Conservation (phyloP, 2,888 invertebrate genomes). For the Thecophora atra region DNA sequence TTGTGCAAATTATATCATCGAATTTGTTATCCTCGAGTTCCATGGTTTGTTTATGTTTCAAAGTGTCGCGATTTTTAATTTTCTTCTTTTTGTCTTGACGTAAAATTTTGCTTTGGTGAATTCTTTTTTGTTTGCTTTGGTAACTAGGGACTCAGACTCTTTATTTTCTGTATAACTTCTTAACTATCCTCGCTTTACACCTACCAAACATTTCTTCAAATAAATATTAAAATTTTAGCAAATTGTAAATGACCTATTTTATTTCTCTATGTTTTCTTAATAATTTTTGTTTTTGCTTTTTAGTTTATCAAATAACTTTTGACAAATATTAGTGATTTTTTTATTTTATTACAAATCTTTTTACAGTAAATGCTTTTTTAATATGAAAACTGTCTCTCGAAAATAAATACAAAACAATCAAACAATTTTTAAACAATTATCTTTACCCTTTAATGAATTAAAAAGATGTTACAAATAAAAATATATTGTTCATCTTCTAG, state of each 20-base stretch:
- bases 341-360: no score
- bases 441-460: slow-evolving; percentile 10
- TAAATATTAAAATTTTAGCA: no score
- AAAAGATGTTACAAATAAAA: slow-evolving; percentile 12
- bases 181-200: no score
- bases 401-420: background rate
- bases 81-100: slow-evolving; percentile 2
- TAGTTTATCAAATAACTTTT: no score
- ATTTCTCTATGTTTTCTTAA: no score
- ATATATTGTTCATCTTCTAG: background rate
- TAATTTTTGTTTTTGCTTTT: no score
- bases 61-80: background rate
- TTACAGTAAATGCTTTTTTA: no score
- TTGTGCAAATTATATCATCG: slow-evolving; percentile 43
- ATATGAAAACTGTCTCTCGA: no score
- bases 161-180: no score
- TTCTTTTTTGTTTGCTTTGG: slow-evolving; percentile 15
- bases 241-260: no score
- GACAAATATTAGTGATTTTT: no score
- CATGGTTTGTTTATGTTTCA: slow-evolving; percentile 35
- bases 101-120: background rate
- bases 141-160: background rate
- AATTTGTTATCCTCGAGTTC: slow-evolving; percentile 39
- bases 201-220: no score
- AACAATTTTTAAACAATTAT: background rate